Evolutionary conservation across 2,888 invertebrate genomes (phyloP), one percentile per base, ranked within the genome.

Genomic region (Rapana venosa): DNA sequence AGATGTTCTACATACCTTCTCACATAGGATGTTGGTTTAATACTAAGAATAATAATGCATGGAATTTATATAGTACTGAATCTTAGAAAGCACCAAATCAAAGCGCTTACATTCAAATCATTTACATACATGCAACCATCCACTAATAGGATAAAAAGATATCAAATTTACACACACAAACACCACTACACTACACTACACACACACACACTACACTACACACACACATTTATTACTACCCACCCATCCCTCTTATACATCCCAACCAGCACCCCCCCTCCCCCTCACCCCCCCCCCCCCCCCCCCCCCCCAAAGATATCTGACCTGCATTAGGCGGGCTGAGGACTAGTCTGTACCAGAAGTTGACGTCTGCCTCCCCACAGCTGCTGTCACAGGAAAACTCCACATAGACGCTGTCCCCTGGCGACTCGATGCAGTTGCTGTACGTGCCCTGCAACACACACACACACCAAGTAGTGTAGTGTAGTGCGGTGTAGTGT

Each of bases 301-400:
- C 30, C 77, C 30, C 77, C 30, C 77, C 30, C 77, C 1, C 22
- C 15, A 13, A 22, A 1, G 15, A 79, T 22, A 6, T 81, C 88
- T 36, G 1, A 81, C 88, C 79, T 87, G 83, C 79, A 11, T 79
- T n/a, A 13, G 36, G 74, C 36, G 58, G 88, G 58, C 91, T 90
- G 20, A 90, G 90, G 2, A 87, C 85, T 26, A 91, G 85, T n/a
- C 91, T 58, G 84, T 90, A 91, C 91, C 91, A 91, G 85, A 91
- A 91, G 74, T 61, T 81, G 74, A 91, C 89, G 66, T 91, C 91
- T 15, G 30, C 83, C 84, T 91, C 89, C 26, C 56, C 88, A 87
- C 91, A 90, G 17, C 83, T 61, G 26, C 85, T 85, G 87, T 91
- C 88, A 88, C 91, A 91, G 36, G 74, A 66, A 30, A 91, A 90